phyloP scores from a whole-genome alignment of 2,797 vertebrate genomes.

The Channallabes apus region DNA sequence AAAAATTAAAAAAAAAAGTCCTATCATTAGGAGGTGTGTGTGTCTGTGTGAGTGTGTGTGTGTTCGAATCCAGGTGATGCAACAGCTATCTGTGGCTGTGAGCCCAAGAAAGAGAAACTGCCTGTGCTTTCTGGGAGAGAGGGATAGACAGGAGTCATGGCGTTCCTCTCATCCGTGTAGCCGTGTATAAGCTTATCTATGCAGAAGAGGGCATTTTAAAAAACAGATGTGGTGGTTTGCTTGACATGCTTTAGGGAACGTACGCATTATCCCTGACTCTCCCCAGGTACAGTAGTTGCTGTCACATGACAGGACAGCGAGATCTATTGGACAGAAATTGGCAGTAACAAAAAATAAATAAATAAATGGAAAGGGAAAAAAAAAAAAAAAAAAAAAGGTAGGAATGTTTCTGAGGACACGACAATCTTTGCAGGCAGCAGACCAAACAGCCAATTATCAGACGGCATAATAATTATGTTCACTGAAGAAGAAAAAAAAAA shows the following conservation, averaged over 20 bases:
- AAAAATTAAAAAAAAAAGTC: neutral
- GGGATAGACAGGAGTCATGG: neutral
- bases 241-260: neutral
- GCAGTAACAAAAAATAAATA: neutral
- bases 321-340: neutral
- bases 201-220: neutral
- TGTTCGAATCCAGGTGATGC: neutral
- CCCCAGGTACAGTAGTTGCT: neutral
- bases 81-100: no score
- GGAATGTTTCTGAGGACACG: neutral
- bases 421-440: neutral
- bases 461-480: neutral
- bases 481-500: constrained; percentile 8
- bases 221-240: neutral
- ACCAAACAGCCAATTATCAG: neutral
- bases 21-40: neutral
- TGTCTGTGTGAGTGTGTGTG: neutral
- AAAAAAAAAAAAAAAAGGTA: neutral
- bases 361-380: neutral
- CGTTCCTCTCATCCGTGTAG: neutral
- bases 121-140: neutral
- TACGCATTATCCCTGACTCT: neutral
- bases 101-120: neutral
- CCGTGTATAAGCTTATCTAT: neutral
- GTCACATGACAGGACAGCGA: neutral